phyloP scores from a whole-genome alignment of 2,113 vertebrate species.

The Enhydra lutris region DNA sequence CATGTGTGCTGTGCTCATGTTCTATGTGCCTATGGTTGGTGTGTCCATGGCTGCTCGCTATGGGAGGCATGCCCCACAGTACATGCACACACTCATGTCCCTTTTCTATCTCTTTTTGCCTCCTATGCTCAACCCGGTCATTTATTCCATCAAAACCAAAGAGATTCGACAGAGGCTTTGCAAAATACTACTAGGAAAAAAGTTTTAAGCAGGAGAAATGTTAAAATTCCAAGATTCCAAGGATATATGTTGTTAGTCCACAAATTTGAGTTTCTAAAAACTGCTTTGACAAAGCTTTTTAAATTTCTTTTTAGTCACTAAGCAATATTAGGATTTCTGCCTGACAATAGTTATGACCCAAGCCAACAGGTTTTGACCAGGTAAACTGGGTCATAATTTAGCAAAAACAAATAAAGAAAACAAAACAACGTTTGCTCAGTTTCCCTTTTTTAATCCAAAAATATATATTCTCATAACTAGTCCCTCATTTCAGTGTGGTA shows the following conservation, averaged over 20 bases:
- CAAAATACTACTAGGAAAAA: constrained; percentile 33
- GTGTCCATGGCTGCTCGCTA: constrained; percentile 63
- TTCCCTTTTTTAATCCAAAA: background rate
- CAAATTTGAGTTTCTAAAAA: background rate
- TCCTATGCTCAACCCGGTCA: constrained; percentile 71
- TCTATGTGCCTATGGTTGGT: constrained; percentile 55
- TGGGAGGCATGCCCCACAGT: background rate
- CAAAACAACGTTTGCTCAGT: background rate
- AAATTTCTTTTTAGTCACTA: background rate
- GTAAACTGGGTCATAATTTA: background rate
- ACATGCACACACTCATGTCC: constrained; percentile 47
- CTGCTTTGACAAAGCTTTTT: background rate
- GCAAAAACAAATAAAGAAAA: background rate
- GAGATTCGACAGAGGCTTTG: constrained; percentile 48
- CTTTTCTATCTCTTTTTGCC: constrained; percentile 74
- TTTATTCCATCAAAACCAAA: constrained; percentile 75
- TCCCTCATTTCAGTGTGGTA: background rate
- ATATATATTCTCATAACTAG: background rate
- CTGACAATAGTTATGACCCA: background rate
- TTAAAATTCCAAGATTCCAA: background rate
- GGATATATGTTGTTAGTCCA: background rate
- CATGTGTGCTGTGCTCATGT: constrained; percentile 66
- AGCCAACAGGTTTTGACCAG: background rate
- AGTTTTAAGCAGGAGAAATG: background rate
- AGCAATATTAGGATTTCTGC: background rate